A percentile compares a stretch with the other conserved stretches of the same genome.
These are phyloP conservation scores for Fregetta grallaria DNA, from an alignment of 2,113 vertebrate genomes.

Conservation along the genomic window DNA sequence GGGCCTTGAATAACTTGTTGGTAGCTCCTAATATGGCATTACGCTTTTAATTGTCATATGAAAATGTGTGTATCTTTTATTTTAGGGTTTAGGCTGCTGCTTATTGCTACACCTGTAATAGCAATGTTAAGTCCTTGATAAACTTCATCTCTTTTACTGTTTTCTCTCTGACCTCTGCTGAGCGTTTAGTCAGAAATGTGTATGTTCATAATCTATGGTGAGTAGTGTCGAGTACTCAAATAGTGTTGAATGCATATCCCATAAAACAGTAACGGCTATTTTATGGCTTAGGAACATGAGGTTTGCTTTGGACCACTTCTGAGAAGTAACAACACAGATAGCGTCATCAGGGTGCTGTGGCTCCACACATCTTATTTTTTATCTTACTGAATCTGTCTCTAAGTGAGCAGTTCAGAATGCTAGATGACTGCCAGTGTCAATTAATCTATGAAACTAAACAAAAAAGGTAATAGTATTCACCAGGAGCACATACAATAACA, in stretches of 20 bases:
- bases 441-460: background rate
- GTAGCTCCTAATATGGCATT: background rate
- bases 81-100: background rate
- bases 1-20: background rate
- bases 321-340: background rate
- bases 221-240: background rate
- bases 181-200: background rate
- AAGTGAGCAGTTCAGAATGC: background rate
- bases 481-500: background rate
- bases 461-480: background rate
- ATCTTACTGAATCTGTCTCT: background rate
- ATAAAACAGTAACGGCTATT: background rate
- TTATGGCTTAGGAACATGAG: fast-evolving
- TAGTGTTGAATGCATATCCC: background rate
- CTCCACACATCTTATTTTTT: background rate
- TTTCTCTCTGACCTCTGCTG: background rate
- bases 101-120: background rate
- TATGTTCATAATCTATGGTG: background rate
- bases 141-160: background rate
- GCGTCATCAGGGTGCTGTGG: background rate
- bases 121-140: background rate
- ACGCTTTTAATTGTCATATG: background rate
- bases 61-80: background rate
- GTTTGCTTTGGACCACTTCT: background rate
- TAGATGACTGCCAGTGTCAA: background rate